Percentiles rank a stretch among this genome's conserved stretches.
These are phyloP conservation scores for Trachurus trachurus DNA, from an alignment of 2,797 vertebrate genomes.

Conservation along the genomic window DNA sequence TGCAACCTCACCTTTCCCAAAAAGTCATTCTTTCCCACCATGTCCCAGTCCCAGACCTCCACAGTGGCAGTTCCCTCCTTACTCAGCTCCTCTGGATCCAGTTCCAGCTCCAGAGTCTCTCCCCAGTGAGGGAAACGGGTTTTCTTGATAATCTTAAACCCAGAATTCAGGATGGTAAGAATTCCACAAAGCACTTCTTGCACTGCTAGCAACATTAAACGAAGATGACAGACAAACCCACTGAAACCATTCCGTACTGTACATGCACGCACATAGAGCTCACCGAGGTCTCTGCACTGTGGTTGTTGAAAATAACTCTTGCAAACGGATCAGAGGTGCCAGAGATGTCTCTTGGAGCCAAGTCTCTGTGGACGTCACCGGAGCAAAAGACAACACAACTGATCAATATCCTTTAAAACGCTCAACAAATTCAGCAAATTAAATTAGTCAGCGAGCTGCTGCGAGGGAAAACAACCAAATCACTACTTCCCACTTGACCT, in stretches of 20 bases:
- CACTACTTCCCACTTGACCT: constrained; percentile 27
- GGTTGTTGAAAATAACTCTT: constrained; percentile 90
- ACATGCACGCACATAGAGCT: constrained; percentile 69
- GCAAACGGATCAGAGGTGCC: constrained; percentile 95
- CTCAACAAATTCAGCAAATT: constrained; percentile 30
- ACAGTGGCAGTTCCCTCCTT: constrained; percentile 81
- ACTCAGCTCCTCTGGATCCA: constrained; percentile 79
- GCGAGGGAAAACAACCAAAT: neutral
- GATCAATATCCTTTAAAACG: constrained; percentile 27
- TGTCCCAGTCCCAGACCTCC: constrained; percentile 97
- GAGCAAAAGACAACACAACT: constrained; percentile 39
- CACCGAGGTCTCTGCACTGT: constrained; percentile 91
- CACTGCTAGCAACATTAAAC: neutral
- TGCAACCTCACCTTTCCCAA: constrained; percentile 88
- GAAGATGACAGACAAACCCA: constrained; percentile 10
- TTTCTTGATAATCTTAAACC: constrained; percentile 92
- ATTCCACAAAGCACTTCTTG: neutral
- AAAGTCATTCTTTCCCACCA: constrained; percentile 97
- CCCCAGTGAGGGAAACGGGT: constrained; percentile 94
- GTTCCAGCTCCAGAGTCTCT: constrained; percentile 89
- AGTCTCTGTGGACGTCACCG: constrained; percentile 83
- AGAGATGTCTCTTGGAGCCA: constrained; percentile 91
- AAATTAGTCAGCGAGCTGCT: neutral
- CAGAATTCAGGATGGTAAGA: constrained; percentile 4
- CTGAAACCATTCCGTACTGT: constrained; percentile 1